Base-by-base conservation (phyloP, 2,113 vertebrate genomes). In the Myodes glareolus region DNA sequence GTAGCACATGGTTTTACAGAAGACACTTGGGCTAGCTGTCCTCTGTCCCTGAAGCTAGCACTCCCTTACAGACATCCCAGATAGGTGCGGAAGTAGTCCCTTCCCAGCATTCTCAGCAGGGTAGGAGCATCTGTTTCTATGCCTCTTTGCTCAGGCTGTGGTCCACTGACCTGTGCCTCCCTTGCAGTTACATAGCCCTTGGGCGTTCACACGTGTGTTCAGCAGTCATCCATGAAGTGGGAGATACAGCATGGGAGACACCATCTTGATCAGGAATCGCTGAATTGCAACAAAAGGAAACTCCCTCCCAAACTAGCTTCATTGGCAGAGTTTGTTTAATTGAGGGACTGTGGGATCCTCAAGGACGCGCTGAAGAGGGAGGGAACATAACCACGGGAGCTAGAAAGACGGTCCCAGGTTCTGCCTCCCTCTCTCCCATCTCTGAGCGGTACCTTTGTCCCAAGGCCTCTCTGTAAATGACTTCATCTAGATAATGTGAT, bases 101-200 rank as follows among this genome's bases (percentile, higher is more conserved):
- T 68, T 50, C 77, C 52, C 63, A 58, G 19, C 6, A 27, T 13
- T 16, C 50, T 19, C 1, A 0, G 10, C 82, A n/a, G 29, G 84
- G n/a, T n/a, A 68, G 68, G 47, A 73, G 52, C 50, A 72, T 29
- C 47, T 82, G 61, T 65, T 88, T 55, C 76, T n/a, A 23, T 8
- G 4, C 29, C 65, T n/a, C 80, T 85, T 75, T 39, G 21, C 78
- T 42, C 36, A 12, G 68, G 63, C 92, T 47, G 1, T 5, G 50
- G n/a, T 27, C 82, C 7, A 0, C 27, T 42, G 86, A 9, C 8
- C 39, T 6, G 1, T 47, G 75, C 11, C 8, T 36, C n/a, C 5
- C 0, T 1, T 0, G 0, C 6, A 5, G 19, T 50, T 12, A 0
- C 31, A 33, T 19, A 33, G 78, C 19, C 72, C 50, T 77, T 11